phyloP scores from a whole-genome alignment of 2,797 vertebrate genomes.

The Phylloscopus collybita region DNA sequence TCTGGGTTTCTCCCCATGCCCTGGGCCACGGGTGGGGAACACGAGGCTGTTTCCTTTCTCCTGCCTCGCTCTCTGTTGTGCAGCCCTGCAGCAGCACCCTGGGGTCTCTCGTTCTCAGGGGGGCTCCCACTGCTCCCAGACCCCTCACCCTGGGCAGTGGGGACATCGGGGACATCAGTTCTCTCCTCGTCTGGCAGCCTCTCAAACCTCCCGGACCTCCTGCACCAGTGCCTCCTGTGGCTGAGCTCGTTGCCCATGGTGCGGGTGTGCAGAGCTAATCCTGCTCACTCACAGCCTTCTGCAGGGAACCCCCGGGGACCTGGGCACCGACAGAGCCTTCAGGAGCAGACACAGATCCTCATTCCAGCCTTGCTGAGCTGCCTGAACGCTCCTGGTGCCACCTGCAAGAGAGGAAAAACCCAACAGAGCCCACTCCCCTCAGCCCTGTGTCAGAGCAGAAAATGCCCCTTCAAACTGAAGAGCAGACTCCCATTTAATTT shows the following conservation, averaged over 20 bases:
- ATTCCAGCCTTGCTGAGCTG: background rate
- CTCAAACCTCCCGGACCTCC: background rate
- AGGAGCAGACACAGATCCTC: background rate
- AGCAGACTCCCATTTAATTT: background rate
- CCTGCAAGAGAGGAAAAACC: background rate
- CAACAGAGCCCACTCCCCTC: background rate
- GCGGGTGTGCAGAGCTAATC: accelerated
- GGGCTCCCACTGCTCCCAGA: accelerated
- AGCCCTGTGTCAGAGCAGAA: background rate
- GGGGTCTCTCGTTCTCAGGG: background rate
- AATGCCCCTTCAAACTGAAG: background rate
- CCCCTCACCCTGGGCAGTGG: accelerated
- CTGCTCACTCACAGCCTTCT: background rate
- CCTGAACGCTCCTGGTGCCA: background rate
- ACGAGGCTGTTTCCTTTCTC: accelerated
- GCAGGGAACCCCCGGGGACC: background rate
- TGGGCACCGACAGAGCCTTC: background rate
- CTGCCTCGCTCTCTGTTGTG: accelerated
- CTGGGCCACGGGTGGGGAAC: accelerated
- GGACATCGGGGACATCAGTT: background rate
- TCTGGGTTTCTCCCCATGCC: accelerated
- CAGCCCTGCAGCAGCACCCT: background rate
- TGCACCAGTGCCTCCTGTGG: background rate
- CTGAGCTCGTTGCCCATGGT: constrained; percentile 32
- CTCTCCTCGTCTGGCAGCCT: background rate